Evolutionary conservation across 2,113 vertebrate species (phyloP), one percentile per base, ranked within the genome.

Genomic region (Conger conger): DNA sequence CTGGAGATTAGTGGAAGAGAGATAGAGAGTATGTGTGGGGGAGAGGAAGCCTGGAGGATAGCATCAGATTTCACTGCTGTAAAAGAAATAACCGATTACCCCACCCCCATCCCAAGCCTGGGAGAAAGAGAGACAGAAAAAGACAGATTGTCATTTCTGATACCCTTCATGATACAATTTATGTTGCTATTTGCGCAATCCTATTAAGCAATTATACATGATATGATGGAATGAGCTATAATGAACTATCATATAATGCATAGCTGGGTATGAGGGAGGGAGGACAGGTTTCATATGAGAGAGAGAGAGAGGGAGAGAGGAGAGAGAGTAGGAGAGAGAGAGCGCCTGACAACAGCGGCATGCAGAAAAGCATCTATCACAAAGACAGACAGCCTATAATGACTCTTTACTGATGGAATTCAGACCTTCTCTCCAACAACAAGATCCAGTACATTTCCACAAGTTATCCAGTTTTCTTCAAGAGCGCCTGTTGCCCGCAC

Each of bases 51-150:
- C 40, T 42, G 79, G 40, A 45, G 17, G 4, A 38, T 23, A 27
- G 80, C 53, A 60, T 77, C 76, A 77, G 33, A 77, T 77, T 77
- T 77, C 76, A 77, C 30, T 77, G 33, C 76, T n/a, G 78, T 20
- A 45, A 81, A 38, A 53, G 38, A 16, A 45, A 77, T n/a, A 77
- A 77, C 76, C 33, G 33, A 77, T 37, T 17, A 35, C 76, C 76
- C 76, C 35, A 30, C 30, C 60, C 20, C 20, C 60, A n/a, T 27
- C 20, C 27, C 20, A 4, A n/a, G 17, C 20, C 60, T n/a, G 79
- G 33, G 18, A 80, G 79, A 80, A 27, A 50, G 79, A 30, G 23
- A 80, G 79, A 6, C 9, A 80, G 38, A n/a, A 40, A 50, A 20
- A 80, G 79, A 80, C 9, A 50, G 45, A 50, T 50, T 86, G 79